Conservation (phyloP, 2,113 vertebrate species). For the Crotalus tigris region DNA sequence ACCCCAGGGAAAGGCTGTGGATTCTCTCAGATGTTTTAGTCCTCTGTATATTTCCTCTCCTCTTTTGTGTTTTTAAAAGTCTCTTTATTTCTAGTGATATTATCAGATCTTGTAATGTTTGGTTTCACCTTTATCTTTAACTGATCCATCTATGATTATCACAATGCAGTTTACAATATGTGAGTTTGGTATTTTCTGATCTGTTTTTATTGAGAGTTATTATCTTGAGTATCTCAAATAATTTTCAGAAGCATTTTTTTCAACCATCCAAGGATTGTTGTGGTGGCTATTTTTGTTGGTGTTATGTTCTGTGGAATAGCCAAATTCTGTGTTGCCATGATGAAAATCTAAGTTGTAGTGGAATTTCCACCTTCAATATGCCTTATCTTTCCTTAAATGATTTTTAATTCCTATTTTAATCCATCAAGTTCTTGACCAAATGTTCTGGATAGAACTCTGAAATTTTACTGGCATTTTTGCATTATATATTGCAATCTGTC, state of each 20-base stretch:
- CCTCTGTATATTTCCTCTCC: background rate
- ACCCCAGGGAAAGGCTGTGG: background rate
- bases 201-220: background rate
- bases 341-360: background rate
- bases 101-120: background rate
- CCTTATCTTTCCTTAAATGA: background rate
- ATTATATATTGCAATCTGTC: slow-evolving; percentile 35
- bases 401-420: background rate
- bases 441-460: slow-evolving; percentile 45
- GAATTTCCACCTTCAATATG: background rate
- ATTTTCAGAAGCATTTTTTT: background rate
- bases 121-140: background rate
- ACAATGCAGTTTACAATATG: background rate
- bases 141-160: background rate
- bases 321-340: background rate
- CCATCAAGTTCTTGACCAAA: background rate
- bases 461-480: background rate
- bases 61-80: background rate
- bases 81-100: background rate
- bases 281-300: background rate
- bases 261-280: background rate
- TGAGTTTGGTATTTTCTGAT: background rate
- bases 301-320: background rate
- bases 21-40: background rate
- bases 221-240: background rate